phyloP scores from a whole-genome alignment of 2,113 vertebrate genomes.

The Eulemur rufifrons region DNA sequence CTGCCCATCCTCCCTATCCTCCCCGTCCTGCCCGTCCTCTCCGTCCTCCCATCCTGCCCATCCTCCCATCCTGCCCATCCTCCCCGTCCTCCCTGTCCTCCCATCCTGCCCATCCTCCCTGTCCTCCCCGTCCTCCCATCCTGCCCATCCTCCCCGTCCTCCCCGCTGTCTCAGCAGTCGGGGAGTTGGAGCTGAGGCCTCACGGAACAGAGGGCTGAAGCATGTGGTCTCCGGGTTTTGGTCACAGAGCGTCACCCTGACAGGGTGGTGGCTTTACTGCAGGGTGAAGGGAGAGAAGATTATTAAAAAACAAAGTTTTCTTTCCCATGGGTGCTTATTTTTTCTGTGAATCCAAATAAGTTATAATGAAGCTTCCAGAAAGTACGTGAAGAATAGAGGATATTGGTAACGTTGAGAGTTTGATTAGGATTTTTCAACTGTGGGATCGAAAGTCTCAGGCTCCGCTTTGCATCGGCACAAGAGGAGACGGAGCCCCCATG shows the following conservation, averaged over 20 bases:
- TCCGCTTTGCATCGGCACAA: accelerated
- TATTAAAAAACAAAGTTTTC: not conserved
- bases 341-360: not conserved
- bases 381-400: accelerated
- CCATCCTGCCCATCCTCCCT: too few relatives aligned
- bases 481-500: not conserved
- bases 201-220: not conserved
- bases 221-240: not conserved
- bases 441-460: not conserved
- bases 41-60: too few relatives aligned
- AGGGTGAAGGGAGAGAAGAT: not conserved
- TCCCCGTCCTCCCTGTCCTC: too few relatives aligned
- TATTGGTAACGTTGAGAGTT: not conserved
- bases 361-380: not conserved
- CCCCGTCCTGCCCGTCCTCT: too few relatives aligned
- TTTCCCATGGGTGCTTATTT: not conserved
- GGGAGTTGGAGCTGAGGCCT: not conserved
- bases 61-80: too few relatives aligned
- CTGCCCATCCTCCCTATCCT: too few relatives aligned
- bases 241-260: too few relatives aligned
- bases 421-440: not conserved
- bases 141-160: too few relatives aligned
- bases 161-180: accelerated
- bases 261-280: not conserved
- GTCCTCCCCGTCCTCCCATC: too few relatives aligned